These are phyloP conservation scores for Gymnothorax reevesii DNA, from an alignment of 2,797 vertebrate species.

Conservation along the genomic window DNA sequence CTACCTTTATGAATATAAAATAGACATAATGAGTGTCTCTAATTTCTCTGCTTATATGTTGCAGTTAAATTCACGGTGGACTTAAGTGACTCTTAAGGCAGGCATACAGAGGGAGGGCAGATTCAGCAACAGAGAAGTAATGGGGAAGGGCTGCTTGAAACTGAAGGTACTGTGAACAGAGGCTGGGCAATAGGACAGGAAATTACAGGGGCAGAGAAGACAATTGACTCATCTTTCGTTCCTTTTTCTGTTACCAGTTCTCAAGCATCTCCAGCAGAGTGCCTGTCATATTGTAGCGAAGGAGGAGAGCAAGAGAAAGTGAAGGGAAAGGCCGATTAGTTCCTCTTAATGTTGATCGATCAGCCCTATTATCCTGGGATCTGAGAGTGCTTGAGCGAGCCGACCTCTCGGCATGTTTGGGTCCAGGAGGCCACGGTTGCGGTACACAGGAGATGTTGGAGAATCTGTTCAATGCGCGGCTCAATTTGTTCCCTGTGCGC, in stretches of 20 bases:
- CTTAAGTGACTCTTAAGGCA: background rate
- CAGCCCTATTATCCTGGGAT: conserved; percentile 46
- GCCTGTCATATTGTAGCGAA: background rate
- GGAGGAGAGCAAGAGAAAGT: conserved; percentile 23
- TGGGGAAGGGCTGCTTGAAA: conserved; percentile 26
- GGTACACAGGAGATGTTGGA: conserved; percentile 8
- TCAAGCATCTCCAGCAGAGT: background rate
- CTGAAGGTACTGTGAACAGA: conserved; percentile 4
- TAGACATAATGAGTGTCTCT: background rate
- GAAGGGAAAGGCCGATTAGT: conserved; percentile 43
- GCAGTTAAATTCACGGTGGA: conserved; percentile 3
- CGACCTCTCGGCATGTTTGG: conserved; percentile 22
- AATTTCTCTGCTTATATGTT: background rate
- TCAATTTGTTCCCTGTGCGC: background rate
- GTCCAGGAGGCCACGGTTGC: background rate
- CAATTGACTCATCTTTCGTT: background rate
- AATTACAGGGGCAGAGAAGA: background rate
- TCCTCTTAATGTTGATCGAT: conserved; percentile 56
- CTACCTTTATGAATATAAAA: background rate
- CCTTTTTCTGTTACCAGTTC: background rate
- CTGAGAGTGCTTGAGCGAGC: conserved; percentile 43
- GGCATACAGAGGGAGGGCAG: background rate
- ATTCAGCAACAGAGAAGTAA: background rate
- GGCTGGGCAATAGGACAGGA: conserved; percentile 28
- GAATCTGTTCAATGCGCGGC: conserved; percentile 42